Base-by-base conservation (phyloP, 2,888 invertebrate genomes). In the Hirtodrosophila duncani region DNA sequence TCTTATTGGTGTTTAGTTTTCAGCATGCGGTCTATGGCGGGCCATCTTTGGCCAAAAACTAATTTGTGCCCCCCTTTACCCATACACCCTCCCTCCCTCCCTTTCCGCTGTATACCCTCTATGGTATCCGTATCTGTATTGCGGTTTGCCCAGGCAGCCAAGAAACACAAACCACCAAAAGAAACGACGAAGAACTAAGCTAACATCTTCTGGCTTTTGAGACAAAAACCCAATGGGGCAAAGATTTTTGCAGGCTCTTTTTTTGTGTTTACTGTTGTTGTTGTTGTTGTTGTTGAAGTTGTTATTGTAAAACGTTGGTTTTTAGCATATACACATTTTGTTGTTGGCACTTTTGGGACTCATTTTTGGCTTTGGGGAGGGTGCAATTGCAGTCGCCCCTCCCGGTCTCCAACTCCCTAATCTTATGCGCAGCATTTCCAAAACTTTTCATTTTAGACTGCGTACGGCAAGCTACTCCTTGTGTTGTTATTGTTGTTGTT, bases 101-200 rank as follows among this genome's bases (percentile, higher is more conserved):
- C n/a, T n/a, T n/a, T n/a, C n/a, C n/a, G n/a, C n/a, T n/a, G n/a
- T n/a, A n/a, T n/a, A n/a, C n/a, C n/a, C n/a, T n/a, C n/a, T n/a
- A n/a, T n/a, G n/a, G n/a, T n/a, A n/a, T n/a, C n/a, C n/a, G 80
- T 77, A 77, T 77, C 81, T 77, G 68, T 81, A 61, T 67, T 74
- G 81, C 58, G 81, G 81, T 61, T 77, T 65, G 68, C 78, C 64
- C 68, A 78, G 78, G 13, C 49, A 48, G 43, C 42, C 48, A 39
- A 37, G 26, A 48, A 16, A 16, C 41, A 13, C 38, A 34, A 33
- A 24, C 60, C 30, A 45, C 21, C 20, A 10, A 4, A 7, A 24
- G 13, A 29, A 10, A 30, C 33, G n/a, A n/a, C n/a, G n/a, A n/a
- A n/a, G n/a, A n/a, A n/a, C n/a, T n/a, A n/a, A n/a, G n/a, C n/a